Percentiles rank a stretch among this genome's conserved stretches.
Evolutionary conservation across 2,888 invertebrate genomes (phyloP).

Genomic region (Nephrotoma guestfalica): DNA sequence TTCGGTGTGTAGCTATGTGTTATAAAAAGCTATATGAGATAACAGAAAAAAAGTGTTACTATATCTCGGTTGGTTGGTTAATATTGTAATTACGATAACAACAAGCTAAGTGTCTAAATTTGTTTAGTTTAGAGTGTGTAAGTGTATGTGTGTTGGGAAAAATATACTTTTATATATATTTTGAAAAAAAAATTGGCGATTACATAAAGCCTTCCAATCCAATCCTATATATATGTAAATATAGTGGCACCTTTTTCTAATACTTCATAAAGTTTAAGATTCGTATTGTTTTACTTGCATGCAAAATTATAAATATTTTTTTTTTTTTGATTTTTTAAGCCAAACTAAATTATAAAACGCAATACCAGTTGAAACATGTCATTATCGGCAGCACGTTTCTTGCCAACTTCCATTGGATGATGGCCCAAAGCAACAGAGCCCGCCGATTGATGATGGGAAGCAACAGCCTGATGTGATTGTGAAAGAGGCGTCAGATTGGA

Average conservation of each 20-base stretch:
- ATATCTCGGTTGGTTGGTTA: neutral
- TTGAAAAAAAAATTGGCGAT: neutral
- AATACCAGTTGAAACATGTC: slow-evolving; percentile 86
- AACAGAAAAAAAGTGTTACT: neutral
- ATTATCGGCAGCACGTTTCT: slow-evolving; percentile 87
- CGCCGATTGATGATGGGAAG: slow-evolving; percentile 37
- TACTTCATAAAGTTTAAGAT: neutral
- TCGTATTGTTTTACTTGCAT: neutral
- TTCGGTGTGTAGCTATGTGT: neutral
- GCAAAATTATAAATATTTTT: neutral
- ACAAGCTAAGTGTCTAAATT: neutral
- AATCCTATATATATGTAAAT: neutral
- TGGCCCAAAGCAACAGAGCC: slow-evolving; percentile 37
- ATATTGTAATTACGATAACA: neutral
- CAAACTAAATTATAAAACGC: slow-evolving; percentile 4
- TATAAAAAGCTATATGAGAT: neutral
- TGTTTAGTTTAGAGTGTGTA: neutral
- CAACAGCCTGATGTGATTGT: slow-evolving; percentile 37
- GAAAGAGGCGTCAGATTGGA: slow-evolving; percentile 27
- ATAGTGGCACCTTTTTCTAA: neutral
- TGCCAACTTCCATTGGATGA: slow-evolving; percentile 73
- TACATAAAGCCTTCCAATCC: neutral
- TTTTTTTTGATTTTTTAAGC: neutral
- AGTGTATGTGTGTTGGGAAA: neutral
- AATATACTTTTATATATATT: neutral